Conservation (phyloP, 2,797 vertebrate species). For the Microcaecilia unicolor region DNA sequence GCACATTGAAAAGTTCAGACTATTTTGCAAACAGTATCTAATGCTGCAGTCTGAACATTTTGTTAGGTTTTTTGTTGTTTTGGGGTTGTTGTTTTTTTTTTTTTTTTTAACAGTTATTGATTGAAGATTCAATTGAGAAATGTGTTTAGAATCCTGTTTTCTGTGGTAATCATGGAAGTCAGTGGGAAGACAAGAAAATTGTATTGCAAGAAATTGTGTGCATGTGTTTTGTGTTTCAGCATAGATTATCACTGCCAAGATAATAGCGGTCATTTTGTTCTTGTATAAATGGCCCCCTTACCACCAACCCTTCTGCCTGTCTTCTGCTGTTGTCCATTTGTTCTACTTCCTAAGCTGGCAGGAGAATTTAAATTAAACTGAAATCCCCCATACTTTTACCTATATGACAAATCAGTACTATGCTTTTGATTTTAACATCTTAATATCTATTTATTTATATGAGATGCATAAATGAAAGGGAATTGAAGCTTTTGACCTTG, state of each 20-base stretch:
- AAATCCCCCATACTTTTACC: too few relatives aligned
- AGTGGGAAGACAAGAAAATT: slow-evolving; percentile 75
- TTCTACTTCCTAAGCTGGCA: too few relatives aligned
- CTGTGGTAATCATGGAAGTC: slow-evolving; percentile 65
- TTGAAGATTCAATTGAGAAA: slow-evolving; percentile 66
- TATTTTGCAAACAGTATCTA: slow-evolving; percentile 52
- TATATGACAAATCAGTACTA: too few relatives aligned
- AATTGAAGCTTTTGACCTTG: slow-evolving; percentile 37
- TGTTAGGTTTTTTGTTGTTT: too few relatives aligned
- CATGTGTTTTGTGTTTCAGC: slow-evolving; percentile 59
- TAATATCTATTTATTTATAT: slow-evolving; percentile 46
- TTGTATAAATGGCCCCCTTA: slow-evolving; percentile 56
- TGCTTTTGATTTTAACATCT: slow-evolving; percentile 43
- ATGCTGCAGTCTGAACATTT: too few relatives aligned
- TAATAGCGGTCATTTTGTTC: slow-evolving; percentile 65
- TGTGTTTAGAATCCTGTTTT: slow-evolving; percentile 67
- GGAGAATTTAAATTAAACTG: too few relatives aligned
- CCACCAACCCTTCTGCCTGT: slow-evolving; percentile 32
- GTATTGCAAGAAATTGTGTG: slow-evolving; percentile 63
- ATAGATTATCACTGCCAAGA: slow-evolving; percentile 71
- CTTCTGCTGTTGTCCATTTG: slow-evolving; percentile 37
- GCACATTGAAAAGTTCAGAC: slow-evolving; percentile 40
- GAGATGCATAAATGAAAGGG: slow-evolving; percentile 27
- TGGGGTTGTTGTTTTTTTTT: too few relatives aligned
- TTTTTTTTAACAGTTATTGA: slow-evolving; percentile 62